Evolutionary conservation across 2,888 invertebrate species (phyloP).

Genomic region (Acanthacorydalis orientalis): DNA sequence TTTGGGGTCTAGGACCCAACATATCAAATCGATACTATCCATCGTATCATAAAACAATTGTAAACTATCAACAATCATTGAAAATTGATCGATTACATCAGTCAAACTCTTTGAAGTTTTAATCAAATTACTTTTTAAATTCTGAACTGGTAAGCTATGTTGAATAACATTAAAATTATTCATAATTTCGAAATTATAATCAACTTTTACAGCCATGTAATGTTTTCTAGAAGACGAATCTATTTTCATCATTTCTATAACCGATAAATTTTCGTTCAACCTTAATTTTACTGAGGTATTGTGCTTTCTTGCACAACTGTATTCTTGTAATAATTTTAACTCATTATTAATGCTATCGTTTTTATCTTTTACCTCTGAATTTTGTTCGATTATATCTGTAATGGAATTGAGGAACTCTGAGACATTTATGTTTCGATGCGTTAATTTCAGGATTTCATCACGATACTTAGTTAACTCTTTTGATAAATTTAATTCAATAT

Average conservation of each 20-base stretch:
- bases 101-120: constrained; percentile 15
- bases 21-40: constrained; percentile 23
- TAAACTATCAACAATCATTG: constrained; percentile 16
- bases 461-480: too few species aligned
- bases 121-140: constrained; percentile 7
- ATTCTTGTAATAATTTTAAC: too few species aligned
- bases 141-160: constrained; percentile 16
- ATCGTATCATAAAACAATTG: constrained; percentile 25
- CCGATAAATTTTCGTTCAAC: background rate
- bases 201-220: background rate
- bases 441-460: too few species aligned
- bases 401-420: background rate
- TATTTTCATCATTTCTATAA: too few species aligned
- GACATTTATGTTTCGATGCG: too few species aligned
- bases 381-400: too few species aligned
- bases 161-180: constrained; percentile 15
- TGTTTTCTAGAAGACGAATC: background rate
- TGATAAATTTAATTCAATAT: background rate
- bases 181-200: too few species aligned
- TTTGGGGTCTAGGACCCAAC: constrained; percentile 26
- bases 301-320: too few species aligned
- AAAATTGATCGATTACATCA: constrained; percentile 18
- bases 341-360: too few species aligned
- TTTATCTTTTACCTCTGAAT: too few species aligned
- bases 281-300: background rate